Conservation (phyloP, 2,113 vertebrate species). For the Nesogale talazaci region DNA sequence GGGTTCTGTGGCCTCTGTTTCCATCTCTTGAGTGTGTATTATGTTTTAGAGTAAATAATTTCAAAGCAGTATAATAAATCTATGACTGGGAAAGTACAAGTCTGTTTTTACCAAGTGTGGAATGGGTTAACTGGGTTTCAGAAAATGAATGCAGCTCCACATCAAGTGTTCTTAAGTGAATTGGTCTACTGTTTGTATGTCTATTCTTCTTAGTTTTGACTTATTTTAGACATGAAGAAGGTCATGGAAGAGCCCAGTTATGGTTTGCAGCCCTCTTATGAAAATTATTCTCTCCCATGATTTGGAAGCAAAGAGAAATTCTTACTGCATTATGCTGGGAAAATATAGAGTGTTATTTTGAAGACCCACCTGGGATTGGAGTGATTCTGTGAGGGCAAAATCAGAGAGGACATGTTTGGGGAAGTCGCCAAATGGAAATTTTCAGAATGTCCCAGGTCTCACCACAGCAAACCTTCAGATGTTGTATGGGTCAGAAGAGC, state of each 20-base stretch:
- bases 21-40: background rate
- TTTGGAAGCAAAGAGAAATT: slow-evolving; percentile 51
- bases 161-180: slow-evolving; percentile 62
- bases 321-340: slow-evolving; percentile 7
- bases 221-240: slow-evolving; percentile 11
- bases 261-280: slow-evolving; percentile 26
- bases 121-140: slow-evolving; percentile 47
- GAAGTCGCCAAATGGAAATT: slow-evolving; percentile 51
- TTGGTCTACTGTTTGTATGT: slow-evolving; percentile 3
- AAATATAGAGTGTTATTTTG: slow-evolving; percentile 30
- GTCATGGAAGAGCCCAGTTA: background rate
- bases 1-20: background rate
- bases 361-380: slow-evolving; percentile 14
- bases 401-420: background rate
- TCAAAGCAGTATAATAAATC: slow-evolving; percentile 47
- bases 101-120: slow-evolving; percentile 60
- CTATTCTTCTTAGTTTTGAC: background rate
- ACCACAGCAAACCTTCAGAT: background rate
- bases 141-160: slow-evolving; percentile 58
- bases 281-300: slow-evolving; percentile 40
- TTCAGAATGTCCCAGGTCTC: background rate
- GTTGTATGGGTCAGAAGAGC: slow-evolving; percentile 2
- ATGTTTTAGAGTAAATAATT: slow-evolving; percentile 56
- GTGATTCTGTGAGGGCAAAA: background rate
- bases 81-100: slow-evolving; percentile 27